Evolutionary conservation across 2,888 invertebrate genomes (phyloP).

Genomic region (Onthophagus sagittarius): DNA sequence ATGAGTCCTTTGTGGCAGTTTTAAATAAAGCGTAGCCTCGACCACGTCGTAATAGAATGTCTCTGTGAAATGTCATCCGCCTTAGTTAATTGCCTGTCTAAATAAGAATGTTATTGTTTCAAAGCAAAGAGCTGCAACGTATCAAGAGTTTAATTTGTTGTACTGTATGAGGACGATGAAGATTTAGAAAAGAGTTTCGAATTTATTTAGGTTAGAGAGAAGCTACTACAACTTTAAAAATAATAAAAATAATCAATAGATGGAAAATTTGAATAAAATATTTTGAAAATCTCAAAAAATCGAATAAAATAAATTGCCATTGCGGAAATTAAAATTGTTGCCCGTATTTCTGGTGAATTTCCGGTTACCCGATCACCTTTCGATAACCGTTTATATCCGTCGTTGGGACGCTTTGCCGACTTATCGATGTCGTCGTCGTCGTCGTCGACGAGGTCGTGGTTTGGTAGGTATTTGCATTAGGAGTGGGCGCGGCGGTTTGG

Average conservation of each 20-base stretch:
- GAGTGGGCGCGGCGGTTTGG: constrained; percentile 31
- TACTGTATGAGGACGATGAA: too few species aligned
- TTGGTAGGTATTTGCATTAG: constrained; percentile 39
- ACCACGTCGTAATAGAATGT: not conserved
- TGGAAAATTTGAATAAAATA: too few species aligned
- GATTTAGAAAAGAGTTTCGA: too few species aligned
- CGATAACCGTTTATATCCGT: constrained; percentile 33
- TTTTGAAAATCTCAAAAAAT: too few species aligned
- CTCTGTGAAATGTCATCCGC: not conserved
- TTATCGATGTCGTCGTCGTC: constrained; percentile 26
- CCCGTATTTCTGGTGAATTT: constrained; percentile 8
- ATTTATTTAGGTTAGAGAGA: too few species aligned
- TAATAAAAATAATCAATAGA: too few species aligned
- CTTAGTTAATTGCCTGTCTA: not conserved
- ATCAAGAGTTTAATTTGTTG: not conserved
- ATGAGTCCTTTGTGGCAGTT: not conserved
- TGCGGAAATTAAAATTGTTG: not conserved
- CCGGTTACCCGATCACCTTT: constrained; percentile 1
- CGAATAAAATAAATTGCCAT: not conserved
- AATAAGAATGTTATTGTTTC: not conserved
- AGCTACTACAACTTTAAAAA: too few species aligned
- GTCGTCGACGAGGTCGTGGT: too few species aligned
- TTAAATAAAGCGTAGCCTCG: not conserved
- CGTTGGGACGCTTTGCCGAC: constrained; percentile 27
- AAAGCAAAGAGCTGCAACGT: not conserved